Evolutionary conservation across 2,888 invertebrate species (phyloP).

Genomic region (Torymus aiolomorphi): DNA sequence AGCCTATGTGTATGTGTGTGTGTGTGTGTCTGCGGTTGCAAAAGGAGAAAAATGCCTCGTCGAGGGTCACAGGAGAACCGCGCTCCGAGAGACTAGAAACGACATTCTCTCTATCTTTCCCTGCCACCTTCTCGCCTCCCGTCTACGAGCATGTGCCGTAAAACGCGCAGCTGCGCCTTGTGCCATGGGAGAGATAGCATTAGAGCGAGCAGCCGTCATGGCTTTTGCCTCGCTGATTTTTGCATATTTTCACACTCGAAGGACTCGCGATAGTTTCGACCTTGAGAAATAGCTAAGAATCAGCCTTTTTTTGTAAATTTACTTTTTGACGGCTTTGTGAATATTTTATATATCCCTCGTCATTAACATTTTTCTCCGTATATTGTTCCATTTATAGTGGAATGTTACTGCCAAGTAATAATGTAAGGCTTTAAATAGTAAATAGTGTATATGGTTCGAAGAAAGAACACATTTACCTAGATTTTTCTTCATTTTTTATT

Average conservation of each 20-base stretch:
- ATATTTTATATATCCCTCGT: too few relatives aligned
- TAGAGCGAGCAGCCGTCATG: neutral
- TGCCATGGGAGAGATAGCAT: neutral
- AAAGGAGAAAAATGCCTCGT: constrained; percentile 36
- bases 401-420: too few relatives aligned
- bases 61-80: constrained; percentile 49
- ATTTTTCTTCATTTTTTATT: too few relatives aligned
- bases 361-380: too few relatives aligned
- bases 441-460: too few relatives aligned
- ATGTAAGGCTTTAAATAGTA: too few relatives aligned
- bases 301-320: neutral
- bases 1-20: neutral
- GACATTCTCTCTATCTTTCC: constrained; percentile 42
- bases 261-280: neutral
- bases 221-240: neutral
- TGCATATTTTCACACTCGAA: neutral
- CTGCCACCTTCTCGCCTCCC: constrained; percentile 3
- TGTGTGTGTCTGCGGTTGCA: constrained; percentile 18
- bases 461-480: too few relatives aligned
- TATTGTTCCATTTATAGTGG: too few relatives aligned
- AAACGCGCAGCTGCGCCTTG: neutral
- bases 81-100: constrained; percentile 21
- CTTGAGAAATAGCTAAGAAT: neutral
- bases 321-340: too few relatives aligned
- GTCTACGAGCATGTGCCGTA: neutral